These are phyloP conservation scores for Xenus cinereus DNA, from an alignment of 2,113 vertebrate genomes.

Conservation along the genomic window DNA sequence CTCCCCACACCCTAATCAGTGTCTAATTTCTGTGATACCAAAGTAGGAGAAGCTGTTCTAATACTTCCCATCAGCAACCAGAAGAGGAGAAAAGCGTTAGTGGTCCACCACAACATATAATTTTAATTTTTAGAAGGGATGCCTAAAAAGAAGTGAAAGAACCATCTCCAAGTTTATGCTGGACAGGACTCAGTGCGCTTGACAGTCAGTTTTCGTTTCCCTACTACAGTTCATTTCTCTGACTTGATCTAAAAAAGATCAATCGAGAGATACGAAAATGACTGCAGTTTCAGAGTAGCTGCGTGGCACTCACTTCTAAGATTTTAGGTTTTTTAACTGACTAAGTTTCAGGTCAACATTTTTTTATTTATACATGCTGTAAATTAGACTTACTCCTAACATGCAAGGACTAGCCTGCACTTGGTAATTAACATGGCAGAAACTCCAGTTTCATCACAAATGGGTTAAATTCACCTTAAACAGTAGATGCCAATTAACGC, in stretches of 20 bases:
- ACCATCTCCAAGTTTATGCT: background rate
- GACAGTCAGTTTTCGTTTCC: background rate
- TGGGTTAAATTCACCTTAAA: background rate
- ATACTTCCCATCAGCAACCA: background rate
- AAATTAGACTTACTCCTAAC: background rate
- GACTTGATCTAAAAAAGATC: background rate
- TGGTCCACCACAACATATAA: rapidly evolving
- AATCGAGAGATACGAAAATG: background rate
- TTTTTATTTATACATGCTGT: background rate
- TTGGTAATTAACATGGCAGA: background rate
- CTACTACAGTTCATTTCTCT: background rate
- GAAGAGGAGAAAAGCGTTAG: background rate
- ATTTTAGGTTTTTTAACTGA: background rate
- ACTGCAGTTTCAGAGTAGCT: background rate
- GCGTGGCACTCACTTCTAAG: background rate
- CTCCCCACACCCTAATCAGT: background rate
- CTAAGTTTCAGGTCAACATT: background rate
- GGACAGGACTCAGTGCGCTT: background rate
- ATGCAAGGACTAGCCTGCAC: background rate
- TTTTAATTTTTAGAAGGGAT: background rate
- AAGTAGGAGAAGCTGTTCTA: background rate
- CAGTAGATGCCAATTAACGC: background rate
- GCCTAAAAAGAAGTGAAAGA: background rate
- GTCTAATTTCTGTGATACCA: background rate
- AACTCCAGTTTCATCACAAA: background rate